A percentile compares a stretch with the other conserved stretches of the same genome.
phyloP scores from a whole-genome alignment of 2,888 invertebrate species.

The Drosophila kanekoi region DNA sequence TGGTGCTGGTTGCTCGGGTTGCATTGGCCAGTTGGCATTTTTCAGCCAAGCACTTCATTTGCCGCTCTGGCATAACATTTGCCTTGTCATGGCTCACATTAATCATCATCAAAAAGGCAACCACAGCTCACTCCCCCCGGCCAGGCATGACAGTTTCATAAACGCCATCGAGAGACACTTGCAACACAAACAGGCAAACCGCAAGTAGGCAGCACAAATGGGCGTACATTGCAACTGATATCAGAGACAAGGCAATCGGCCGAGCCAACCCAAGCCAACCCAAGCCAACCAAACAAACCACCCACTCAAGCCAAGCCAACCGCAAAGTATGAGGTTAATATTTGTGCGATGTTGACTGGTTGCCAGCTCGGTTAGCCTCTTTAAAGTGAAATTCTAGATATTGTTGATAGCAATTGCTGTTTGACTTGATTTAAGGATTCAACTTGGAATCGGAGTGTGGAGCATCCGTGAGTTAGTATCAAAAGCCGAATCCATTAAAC shows the following conservation, averaged over 20 bases:
- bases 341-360: slow-evolving; percentile 14
- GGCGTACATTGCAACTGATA: slow-evolving; percentile 67
- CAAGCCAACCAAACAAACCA: slow-evolving; percentile 1
- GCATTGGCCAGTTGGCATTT: slow-evolving; percentile 24
- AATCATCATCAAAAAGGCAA: slow-evolving; percentile 71
- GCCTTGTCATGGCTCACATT: slow-evolving; percentile 77
- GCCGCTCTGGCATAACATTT: slow-evolving; percentile 60
- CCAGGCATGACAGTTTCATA: slow-evolving; percentile 71
- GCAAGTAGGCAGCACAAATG: slow-evolving; percentile 66
- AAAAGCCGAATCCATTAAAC: slow-evolving; percentile 64
- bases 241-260: neutral
- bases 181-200: slow-evolving; percentile 53
- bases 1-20: neutral
- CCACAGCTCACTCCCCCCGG: slow-evolving; percentile 21
- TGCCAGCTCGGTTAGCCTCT: slow-evolving; percentile 16
- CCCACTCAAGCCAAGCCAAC: slow-evolving; percentile 29
- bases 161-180: slow-evolving; percentile 67
- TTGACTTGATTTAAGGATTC: slow-evolving; percentile 58
- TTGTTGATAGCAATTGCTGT: slow-evolving; percentile 64
- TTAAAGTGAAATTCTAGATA: slow-evolving; percentile 62
- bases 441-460: slow-evolving; percentile 17
- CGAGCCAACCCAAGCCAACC: neutral
- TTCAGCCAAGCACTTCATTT: slow-evolving; percentile 55
- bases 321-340: slow-evolving; percentile 72
- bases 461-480: slow-evolving; percentile 31